Conservation (phyloP, 2,888 invertebrate genomes). For the Sabatieria punctata region DNA sequence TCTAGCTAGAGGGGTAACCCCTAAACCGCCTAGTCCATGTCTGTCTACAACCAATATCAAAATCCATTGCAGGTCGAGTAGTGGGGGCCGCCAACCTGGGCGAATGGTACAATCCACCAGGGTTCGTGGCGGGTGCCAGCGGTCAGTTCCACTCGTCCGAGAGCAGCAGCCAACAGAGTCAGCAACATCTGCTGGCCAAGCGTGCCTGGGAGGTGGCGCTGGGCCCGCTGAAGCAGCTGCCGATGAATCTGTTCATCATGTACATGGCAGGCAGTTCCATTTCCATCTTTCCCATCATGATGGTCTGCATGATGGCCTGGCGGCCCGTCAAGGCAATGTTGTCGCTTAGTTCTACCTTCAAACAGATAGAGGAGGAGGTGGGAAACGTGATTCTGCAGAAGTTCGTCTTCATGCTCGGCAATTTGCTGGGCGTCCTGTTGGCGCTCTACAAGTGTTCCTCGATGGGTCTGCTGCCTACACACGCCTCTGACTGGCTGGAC, state of each 20-base stretch:
- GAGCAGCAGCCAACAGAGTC: too few relatives aligned
- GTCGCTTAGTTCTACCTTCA: slow-evolving; percentile 46
- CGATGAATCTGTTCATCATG: slow-evolving; percentile 97
- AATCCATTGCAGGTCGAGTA: too few relatives aligned
- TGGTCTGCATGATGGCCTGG: slow-evolving; percentile 98
- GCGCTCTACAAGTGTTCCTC: slow-evolving; percentile 94
- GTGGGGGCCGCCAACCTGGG: too few relatives aligned
- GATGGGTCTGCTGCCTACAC: slow-evolving; percentile 88
- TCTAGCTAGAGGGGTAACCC: too few relatives aligned
- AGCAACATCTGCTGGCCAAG: slow-evolving; percentile 25
- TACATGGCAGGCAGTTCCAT: slow-evolving; percentile 99
- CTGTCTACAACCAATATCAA: too few relatives aligned
- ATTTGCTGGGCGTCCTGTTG: slow-evolving; percentile 69
- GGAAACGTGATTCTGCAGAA: too few relatives aligned
- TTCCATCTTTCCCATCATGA: slow-evolving; percentile 99
- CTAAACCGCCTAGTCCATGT: too few relatives aligned
- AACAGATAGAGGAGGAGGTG: slow-evolving; percentile 6
- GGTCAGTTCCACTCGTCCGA: too few relatives aligned
- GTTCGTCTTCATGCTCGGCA: slow-evolving; percentile 77
- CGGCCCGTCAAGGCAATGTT: slow-evolving; percentile 88
- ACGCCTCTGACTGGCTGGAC: slow-evolving; percentile 93
- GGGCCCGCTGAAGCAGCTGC: slow-evolving; percentile 25
- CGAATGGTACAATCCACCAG: too few relatives aligned
- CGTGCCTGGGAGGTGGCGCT: slow-evolving; percentile 31
- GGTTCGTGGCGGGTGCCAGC: too few relatives aligned